Evolutionary conservation across 1,140 invertebrate species (phyloP), one percentile per base, ranked within the genome.

Genomic region (Halyomorpha halys): DNA sequence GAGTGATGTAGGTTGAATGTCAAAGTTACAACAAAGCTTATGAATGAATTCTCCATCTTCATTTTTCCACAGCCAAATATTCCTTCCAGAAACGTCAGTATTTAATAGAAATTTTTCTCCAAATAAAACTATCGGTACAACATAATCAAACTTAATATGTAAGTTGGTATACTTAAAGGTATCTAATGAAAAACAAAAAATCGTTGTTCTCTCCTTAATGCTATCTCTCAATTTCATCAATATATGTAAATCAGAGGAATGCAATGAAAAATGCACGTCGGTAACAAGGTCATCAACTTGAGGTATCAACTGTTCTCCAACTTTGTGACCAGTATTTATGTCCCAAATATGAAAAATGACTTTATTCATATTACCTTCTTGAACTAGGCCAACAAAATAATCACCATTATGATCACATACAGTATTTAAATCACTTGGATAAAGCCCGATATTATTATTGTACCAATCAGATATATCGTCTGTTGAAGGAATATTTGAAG

Each of bases 301-400:
- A 13, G 67, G 67, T 21, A 68, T 30, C 21, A 13, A 13, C 25
- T 64, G 53, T 15, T 45, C 59, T n/a, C 18, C 54, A 9, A 61
- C 51, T 65, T 68, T 68, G 15, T 61, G 53, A 3, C 59, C 60
- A 16, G 27, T 27, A 16, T 25, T 27, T 6, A 68, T 44, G 30
- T 68, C 61, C 67, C 67, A 68, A 34, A 68, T 68, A 56, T 68
- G 65, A 47, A 68, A 56, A n/a, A 49, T 16, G 1, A 59, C 44
- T 15, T 45, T 54, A 3, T 61, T 59, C 13, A 65, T 21, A 25
- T 63, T 21, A 0, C 16, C 19, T 44, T 30, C 30, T 14, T 65
- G 11, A n/a, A 62, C 18, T 16, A 65, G 19, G 9, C 67, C 67
- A 44, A 66, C 59, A 56, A 68, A 68, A 44, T 66, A 68, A 30